These are phyloP conservation scores for Pilophorus perplexus DNA, from an alignment of 2,888 invertebrate species.

Conservation along the genomic window DNA sequence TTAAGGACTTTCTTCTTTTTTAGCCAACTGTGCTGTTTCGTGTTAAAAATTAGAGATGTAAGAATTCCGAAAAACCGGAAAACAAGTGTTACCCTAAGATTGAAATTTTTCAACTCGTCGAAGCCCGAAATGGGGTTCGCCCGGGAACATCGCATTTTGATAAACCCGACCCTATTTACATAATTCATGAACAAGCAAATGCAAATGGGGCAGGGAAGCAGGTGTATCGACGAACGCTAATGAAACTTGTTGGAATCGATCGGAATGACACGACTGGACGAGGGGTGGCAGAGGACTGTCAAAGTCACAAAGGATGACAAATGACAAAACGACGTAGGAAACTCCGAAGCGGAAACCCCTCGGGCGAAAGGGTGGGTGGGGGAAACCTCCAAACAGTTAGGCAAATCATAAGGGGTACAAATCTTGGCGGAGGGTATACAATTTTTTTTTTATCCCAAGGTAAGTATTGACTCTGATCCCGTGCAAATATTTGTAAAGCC, in stretches of 20 bases:
- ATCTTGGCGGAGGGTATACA: constrained; percentile 17
- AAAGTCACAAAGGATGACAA: constrained; percentile 20
- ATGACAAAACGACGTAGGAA: constrained; percentile 7
- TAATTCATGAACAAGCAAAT: no score
- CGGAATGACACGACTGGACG: constrained; percentile 6
- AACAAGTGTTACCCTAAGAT: no score
- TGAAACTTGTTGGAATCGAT: constrained; percentile 10
- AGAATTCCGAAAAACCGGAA: no score
- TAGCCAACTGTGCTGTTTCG: no score
- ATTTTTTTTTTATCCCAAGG: constrained; percentile 31
- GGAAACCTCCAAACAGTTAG: constrained; percentile 10
- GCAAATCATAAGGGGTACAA: constrained; percentile 24
- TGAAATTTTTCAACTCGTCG: no score
- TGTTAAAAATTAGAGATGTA: no score
- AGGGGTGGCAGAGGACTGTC: constrained; percentile 4
- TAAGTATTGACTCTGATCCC: constrained; percentile 39
- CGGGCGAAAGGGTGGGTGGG: no score
- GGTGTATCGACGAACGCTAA: neutral
- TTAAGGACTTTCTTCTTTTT: no score
- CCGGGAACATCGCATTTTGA: no score
- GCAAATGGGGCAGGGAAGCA: neutral
- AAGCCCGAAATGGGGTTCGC: no score
- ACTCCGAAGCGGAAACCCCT: neutral
- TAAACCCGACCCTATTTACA: no score
- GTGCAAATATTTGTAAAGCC: constrained; percentile 44